Conservation (phyloP, 2,113 vertebrate species). For the Zosterops hypoxanthus region DNA sequence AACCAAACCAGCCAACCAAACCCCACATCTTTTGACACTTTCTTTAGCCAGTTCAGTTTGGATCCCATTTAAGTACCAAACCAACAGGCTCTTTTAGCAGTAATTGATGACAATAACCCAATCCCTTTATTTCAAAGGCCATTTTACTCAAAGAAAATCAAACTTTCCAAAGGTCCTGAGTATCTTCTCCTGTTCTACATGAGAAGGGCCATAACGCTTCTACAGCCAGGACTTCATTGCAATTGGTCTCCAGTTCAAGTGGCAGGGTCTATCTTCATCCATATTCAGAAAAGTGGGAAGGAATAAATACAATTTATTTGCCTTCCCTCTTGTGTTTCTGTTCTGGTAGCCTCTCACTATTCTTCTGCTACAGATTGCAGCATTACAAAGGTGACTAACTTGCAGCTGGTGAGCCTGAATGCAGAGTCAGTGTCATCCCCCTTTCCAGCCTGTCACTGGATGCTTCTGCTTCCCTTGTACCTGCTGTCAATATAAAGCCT, state of each 20-base stretch:
- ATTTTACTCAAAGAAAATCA: background rate
- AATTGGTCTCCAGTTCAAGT: background rate
- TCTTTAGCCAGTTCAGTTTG: background rate
- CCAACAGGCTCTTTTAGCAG: background rate
- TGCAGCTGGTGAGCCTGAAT: conserved; percentile 61
- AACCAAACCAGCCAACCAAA: background rate
- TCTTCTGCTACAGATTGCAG: conserved; percentile 56
- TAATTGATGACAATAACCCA: background rate
- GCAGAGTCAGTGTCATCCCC: background rate
- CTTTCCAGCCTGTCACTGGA: conserved; percentile 3
- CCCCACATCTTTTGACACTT: background rate
- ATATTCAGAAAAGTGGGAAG: background rate
- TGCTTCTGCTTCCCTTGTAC: conserved; percentile 27
- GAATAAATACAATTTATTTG: background rate
- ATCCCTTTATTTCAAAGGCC: background rate
- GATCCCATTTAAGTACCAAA: background rate
- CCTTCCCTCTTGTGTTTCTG: background rate
- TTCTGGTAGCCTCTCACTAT: background rate
- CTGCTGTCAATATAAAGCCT: conserved; percentile 26
- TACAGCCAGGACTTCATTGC: background rate
- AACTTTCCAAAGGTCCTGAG: background rate
- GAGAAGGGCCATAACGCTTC: background rate
- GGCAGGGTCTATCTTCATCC: background rate
- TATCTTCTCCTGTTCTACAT: background rate
- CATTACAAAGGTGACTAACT: conserved; percentile 35